A percentile compares a stretch with the other conserved stretches of the same genome.
These are phyloP conservation scores for Alectoris magna DNA, from an alignment of 2,797 vertebrate genomes.

Conservation along the genomic window DNA sequence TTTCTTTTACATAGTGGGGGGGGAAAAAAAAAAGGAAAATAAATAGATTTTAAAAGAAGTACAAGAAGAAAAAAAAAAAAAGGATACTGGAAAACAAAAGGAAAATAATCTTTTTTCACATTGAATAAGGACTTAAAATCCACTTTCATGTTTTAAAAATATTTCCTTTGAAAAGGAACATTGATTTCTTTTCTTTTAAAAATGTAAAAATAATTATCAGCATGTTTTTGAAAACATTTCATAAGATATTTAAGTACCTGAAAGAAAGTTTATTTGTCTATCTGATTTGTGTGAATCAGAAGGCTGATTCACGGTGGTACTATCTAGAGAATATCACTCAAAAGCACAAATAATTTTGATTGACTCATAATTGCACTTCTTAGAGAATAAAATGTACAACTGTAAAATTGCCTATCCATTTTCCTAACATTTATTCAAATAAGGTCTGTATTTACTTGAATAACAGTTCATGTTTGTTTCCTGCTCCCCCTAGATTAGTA, in stretches of 20 bases:
- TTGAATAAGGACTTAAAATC: not conserved
- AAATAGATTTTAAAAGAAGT: not conserved
- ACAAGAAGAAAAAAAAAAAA: not conserved
- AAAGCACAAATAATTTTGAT: not conserved
- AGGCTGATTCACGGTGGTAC: not conserved
- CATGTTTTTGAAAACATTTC: not conserved
- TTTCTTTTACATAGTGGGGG: not conserved
- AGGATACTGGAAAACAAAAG: not conserved
- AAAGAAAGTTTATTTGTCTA: rapidly evolving
- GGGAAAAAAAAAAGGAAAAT: not conserved
- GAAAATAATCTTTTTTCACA: not conserved
- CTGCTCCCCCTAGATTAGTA: not conserved
- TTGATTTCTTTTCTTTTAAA: not conserved
- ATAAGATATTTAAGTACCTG: not conserved
- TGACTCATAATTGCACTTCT: not conserved
- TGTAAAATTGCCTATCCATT: not conserved
- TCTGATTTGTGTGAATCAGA: not conserved
- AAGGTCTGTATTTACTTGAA: not conserved
- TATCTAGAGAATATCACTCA: not conserved
- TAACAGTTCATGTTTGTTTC: not conserved
- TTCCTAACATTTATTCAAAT: not conserved
- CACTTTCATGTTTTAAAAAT: not conserved
- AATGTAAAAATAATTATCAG: not conserved
- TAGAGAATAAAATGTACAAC: not conserved
- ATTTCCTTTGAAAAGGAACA: not conserved